These are phyloP conservation scores for Ectobius pallidus DNA, from an alignment of 2,888 invertebrate genomes.

Conservation along the genomic window DNA sequence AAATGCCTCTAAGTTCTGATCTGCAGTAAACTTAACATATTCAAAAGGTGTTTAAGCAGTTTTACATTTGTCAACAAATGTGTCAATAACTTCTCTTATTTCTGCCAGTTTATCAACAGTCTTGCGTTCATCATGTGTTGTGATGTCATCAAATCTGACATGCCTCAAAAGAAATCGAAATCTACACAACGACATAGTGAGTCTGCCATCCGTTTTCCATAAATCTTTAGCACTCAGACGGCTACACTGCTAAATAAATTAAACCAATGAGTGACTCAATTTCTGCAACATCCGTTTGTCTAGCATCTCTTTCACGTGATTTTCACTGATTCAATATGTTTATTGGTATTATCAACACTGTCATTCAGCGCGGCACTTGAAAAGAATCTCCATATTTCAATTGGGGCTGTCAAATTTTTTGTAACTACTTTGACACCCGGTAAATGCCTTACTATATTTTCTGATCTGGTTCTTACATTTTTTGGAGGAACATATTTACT, in stretches of 20 bases:
- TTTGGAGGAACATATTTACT: not conserved
- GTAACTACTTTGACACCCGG: too few relatives aligned
- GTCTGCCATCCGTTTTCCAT: too few relatives aligned
- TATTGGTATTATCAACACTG: not conserved
- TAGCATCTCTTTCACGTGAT: not conserved
- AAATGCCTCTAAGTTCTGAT: not conserved
- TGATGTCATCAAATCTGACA: too few relatives aligned
- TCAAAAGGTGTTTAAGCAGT: not conserved
- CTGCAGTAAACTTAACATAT: not conserved
- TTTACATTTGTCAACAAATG: not conserved
- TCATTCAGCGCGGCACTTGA: not conserved
- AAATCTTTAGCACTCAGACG: too few relatives aligned
- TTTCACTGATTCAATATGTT: too few relatives aligned
- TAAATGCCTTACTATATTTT: not conserved
- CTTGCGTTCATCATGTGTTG: not conserved
- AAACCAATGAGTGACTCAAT: too few relatives aligned
- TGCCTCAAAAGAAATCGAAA: not conserved
- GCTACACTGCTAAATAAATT: not conserved
- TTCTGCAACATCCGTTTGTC: too few relatives aligned
- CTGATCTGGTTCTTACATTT: not conserved
- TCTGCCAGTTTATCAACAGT: not conserved
- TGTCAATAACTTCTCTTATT: not conserved
- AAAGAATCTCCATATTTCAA: not conserved
- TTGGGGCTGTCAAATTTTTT: too few relatives aligned
- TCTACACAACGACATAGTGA: not conserved